phyloP scores from a whole-genome alignment of 2,797 vertebrate genomes.

The Pogonophryne albipinna region DNA sequence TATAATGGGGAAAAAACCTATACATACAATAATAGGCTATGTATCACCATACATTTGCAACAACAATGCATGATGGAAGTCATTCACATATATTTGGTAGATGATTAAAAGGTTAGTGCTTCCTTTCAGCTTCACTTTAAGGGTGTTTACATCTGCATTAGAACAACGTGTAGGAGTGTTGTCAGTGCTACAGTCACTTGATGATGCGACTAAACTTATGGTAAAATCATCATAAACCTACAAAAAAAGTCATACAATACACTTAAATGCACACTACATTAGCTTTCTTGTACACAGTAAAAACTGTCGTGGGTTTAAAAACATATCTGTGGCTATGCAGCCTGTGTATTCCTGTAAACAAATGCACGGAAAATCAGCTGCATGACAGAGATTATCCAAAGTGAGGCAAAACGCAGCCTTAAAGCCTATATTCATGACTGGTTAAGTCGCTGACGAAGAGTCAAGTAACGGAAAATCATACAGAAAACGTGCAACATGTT shows the following conservation, averaged over 20 bases:
- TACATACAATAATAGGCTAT: background rate
- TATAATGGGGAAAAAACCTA: too few species aligned
- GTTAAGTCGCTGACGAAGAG: conserved; percentile 18
- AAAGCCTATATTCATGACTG: conserved; percentile 9
- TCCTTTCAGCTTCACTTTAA: background rate
- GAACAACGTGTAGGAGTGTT: background rate
- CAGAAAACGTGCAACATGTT: background rate
- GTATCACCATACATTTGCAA: background rate
- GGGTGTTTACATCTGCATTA: background rate
- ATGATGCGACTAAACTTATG: background rate
- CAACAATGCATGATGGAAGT: background rate
- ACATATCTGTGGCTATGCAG: background rate
- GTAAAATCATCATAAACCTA: background rate
- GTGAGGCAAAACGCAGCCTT: conserved; percentile 7
- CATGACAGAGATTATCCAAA: conserved; percentile 19
- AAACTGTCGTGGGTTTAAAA: background rate
- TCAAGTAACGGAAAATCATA: background rate
- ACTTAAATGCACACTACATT: background rate
- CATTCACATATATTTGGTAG: background rate
- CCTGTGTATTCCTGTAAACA: background rate
- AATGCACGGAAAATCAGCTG: conserved; percentile 19
- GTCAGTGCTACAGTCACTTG: background rate
- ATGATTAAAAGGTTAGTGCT: background rate
- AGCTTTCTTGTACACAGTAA: background rate
- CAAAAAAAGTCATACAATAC: background rate